Base-by-base conservation (phyloP, 2,888 invertebrate genomes). In the Priapulus caudatus region DNA sequence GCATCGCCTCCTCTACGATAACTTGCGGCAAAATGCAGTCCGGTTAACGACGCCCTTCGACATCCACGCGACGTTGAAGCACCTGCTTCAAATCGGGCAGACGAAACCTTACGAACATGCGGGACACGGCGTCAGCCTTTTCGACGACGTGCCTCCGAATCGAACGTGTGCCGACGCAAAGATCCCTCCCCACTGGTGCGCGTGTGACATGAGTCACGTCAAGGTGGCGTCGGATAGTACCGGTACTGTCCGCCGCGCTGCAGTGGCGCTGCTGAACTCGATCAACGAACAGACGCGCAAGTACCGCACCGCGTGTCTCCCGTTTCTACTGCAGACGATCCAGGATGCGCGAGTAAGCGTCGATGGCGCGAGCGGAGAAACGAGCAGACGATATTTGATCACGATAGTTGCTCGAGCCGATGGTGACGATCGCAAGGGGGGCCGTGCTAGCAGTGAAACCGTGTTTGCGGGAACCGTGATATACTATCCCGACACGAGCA, bases 101-200 rank as follows among this genome's bases (percentile, higher is more conserved):
- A 45, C 21, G 22, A 49, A 46, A 15, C 16, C 3, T 45, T 10
- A 45, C 22, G 24, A 56, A 61, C 5, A 2, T 46, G 2, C 63
- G 68, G 0, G 74, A 81, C 2, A 80, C 83, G 33, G 33, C n/a
- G 4, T 64, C 4, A 89, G 89, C 68, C 75, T 88, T 47, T 89
- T 92, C 67, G 70, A 81, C 20, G 78, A 81, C 45, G 77, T 92
- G 54, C 81, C 85, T 0, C 68, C 67, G 43, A 76, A 78, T 52
- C 75, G 92, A 45, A 86, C 83, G 0, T 93, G 92, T 66, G 74
- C 78, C 48, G 74, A 76, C 55, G 90, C 91, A 0, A 80, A 76
- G 1, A 86, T 93, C 54, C 79, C 81, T 0, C 80, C 82, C 21
- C 86, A 89, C 67, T 92, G 85, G 84, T 92, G 92, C 68, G 84